Evolutionary conservation across 1,140 invertebrate genomes (phyloP).

Genomic region (Aphelenchoides avenae): DNA sequence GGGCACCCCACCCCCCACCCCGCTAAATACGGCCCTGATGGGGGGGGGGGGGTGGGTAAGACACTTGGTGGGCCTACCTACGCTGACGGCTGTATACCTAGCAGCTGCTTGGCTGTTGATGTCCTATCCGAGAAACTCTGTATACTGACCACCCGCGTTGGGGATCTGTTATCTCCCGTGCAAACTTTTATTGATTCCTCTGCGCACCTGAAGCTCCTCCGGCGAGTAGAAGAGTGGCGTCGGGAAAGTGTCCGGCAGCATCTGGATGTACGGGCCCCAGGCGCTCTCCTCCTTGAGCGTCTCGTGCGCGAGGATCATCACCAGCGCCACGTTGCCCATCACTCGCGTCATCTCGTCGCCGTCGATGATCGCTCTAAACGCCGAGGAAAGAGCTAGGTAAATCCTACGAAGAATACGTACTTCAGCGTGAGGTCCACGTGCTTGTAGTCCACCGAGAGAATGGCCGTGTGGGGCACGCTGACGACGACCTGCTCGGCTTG

Average conservation of each 20-base stretch:
- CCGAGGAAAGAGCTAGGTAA: neutral
- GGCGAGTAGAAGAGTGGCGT: slow-evolving; percentile 37
- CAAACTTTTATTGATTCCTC: neutral
- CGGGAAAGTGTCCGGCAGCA: slow-evolving; percentile 14
- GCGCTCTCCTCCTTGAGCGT: slow-evolving; percentile 15
- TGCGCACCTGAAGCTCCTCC: slow-evolving; percentile 33
- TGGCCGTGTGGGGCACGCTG: slow-evolving; percentile 16
- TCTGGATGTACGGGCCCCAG: slow-evolving; percentile 29
- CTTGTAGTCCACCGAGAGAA: slow-evolving; percentile 29
- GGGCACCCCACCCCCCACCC: too few relatives aligned
- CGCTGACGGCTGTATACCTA: too few relatives aligned
- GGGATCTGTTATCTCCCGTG: neutral
- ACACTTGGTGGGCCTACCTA: too few relatives aligned
- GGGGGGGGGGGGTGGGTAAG: too few relatives aligned
- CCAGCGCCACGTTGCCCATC: slow-evolving; percentile 35
- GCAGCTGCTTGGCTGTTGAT: too few relatives aligned
- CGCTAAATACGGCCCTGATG: too few relatives aligned
- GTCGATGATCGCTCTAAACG: slow-evolving; percentile 14
- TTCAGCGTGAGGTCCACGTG: slow-evolving; percentile 7
- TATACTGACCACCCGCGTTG: too few relatives aligned
- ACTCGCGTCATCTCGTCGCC: slow-evolving; percentile 25
- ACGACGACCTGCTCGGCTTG: slow-evolving; percentile 13
- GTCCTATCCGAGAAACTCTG: too few relatives aligned
- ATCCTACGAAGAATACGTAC: neutral
- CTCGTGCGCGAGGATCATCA: slow-evolving; percentile 30